Base-by-base conservation (phyloP, 2,888 invertebrate genomes). In the Troides oblongomaculatus region DNA sequence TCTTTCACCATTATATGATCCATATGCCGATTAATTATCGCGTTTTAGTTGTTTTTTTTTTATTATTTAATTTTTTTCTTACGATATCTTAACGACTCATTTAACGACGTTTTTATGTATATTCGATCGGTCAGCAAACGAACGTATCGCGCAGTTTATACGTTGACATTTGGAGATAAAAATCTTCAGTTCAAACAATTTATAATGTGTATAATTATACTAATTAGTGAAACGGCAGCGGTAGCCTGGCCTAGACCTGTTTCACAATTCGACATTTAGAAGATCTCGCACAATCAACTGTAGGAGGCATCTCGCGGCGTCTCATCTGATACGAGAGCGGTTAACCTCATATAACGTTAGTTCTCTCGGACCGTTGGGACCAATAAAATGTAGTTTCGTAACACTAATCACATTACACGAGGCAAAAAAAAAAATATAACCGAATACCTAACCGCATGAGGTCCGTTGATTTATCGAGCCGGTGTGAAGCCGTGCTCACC, bases 311-410 rank as follows among this genome's bases (percentile, higher is more conserved):
- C 63, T 46, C 66, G 64, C 71, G 72, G 72, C 66, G 70, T 72
- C 69, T 72, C 62, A 70, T 68, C 62, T 57, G 69, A 71, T 58
- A 76, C 73, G 78, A 79, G 78, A 80, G 80, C 76, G 72, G 81
- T 78, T 80, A 76, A 77, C 82, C 82, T 81, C 78, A 76, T 69
- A 68, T 71, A 66, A 69, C 71, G 69, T 63, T 63, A 65, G 62
- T 64, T 69, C 64, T 66, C 61, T 73, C 72, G 72, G 72, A 75
- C 74, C 75, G 70, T 68, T 76, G 75, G 71, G 70, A 66, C 78
- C 79, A 79, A 84, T 85, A 84, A 85, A 86, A 83, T 81, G 79
- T 77, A 74, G 81, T 88, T 88, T 86, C 85, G 84, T 85, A 87
- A 88, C 78, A 77, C 80, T 84, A 84, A 85, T 84, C 82, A 81